These are phyloP conservation scores for Ophioninae sp. DNA, from an alignment of 2,888 invertebrate species.

Conservation along the genomic window DNA sequence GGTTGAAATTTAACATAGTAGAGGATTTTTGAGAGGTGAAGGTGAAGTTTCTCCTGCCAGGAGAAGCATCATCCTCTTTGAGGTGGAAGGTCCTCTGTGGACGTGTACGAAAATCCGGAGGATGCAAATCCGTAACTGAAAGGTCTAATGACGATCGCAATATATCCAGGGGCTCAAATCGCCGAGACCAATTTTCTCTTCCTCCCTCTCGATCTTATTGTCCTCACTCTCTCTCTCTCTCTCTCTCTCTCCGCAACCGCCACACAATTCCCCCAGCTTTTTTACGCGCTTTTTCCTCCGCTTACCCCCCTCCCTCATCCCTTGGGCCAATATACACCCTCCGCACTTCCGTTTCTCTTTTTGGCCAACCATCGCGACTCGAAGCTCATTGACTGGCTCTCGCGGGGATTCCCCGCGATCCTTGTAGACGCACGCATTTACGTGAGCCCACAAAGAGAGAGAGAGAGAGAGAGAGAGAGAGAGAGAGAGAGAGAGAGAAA, in stretches of 20 bases:
- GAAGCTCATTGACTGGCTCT: slow-evolving; percentile 51
- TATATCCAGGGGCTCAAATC: slow-evolving; percentile 69
- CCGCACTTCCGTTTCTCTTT: slow-evolving; percentile 43
- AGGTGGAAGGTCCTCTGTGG: neutral
- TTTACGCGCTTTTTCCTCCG: slow-evolving; percentile 43
- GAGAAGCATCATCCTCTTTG: neutral
- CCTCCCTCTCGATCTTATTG: slow-evolving; percentile 10
- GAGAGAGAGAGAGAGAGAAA: neutral
- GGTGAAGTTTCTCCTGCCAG: neutral
- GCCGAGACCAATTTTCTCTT: slow-evolving; percentile 70
- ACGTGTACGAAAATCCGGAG: slow-evolving; percentile 3
- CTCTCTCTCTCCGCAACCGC: slow-evolving; percentile 51
- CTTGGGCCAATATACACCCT: slow-evolving; percentile 21
- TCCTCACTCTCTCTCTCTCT: slow-evolving; percentile 14
- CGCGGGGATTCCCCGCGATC: slow-evolving; percentile 62
- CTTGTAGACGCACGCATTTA: slow-evolving; percentile 29
- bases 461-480: slow-evolving; percentile 52
- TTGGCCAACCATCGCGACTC: slow-evolving; percentile 34
- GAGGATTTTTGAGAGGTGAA: neutral
- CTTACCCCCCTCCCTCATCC: neutral
- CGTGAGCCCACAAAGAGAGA: neutral
- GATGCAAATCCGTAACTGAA: slow-evolving; percentile 72
- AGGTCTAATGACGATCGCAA: slow-evolving; percentile 75
- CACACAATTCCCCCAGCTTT: slow-evolving; percentile 38
- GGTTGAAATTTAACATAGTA: neutral